These are phyloP conservation scores for Plemyria rubiginata DNA, from an alignment of 2,888 invertebrate genomes.

Conservation along the genomic window DNA sequence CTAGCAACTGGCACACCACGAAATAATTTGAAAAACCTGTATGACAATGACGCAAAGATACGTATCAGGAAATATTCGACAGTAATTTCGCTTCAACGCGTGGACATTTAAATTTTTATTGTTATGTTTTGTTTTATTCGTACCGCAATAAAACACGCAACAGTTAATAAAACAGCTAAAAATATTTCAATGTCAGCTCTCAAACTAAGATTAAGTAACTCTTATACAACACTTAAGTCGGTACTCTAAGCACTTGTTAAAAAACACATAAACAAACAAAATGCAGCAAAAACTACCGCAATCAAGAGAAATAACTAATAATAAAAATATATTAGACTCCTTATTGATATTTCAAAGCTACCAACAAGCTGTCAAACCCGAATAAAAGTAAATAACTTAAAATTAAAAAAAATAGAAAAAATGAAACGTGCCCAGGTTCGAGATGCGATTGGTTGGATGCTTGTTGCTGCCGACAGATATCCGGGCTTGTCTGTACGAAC, in stretches of 20 bases:
- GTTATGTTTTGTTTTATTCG: constrained; percentile 57
- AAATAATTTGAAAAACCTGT: constrained; percentile 58
- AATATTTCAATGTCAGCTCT: constrained; percentile 48
- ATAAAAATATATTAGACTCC: constrained; percentile 33
- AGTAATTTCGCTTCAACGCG: constrained; percentile 59
- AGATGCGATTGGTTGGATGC: constrained; percentile 90
- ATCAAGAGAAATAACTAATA: constrained; percentile 21
- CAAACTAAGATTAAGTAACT: constrained; percentile 35
- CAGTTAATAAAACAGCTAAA: constrained; percentile 36
- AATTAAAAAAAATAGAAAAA: constrained; percentile 81
- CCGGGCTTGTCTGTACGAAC: constrained; percentile 95
- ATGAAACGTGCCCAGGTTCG: constrained; percentile 96
- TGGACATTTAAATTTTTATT: constrained; percentile 63
- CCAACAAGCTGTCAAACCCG: constrained; percentile 48
- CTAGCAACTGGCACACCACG: constrained; percentile 37
- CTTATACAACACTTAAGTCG: constrained; percentile 45
- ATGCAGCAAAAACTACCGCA: constrained; percentile 39
- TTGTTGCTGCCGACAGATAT: constrained; percentile 94
- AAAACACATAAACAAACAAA: constrained; percentile 52
- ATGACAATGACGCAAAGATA: constrained; percentile 65
- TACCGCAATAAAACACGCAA: constrained; percentile 37
- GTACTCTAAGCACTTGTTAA: constrained; percentile 54
- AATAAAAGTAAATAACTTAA: constrained; percentile 54
- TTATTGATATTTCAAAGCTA: constrained; percentile 41
- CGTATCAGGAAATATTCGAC: constrained; percentile 62